These are phyloP conservation scores for Automeris io DNA, from an alignment of 2,888 invertebrate species.

Conservation along the genomic window DNA sequence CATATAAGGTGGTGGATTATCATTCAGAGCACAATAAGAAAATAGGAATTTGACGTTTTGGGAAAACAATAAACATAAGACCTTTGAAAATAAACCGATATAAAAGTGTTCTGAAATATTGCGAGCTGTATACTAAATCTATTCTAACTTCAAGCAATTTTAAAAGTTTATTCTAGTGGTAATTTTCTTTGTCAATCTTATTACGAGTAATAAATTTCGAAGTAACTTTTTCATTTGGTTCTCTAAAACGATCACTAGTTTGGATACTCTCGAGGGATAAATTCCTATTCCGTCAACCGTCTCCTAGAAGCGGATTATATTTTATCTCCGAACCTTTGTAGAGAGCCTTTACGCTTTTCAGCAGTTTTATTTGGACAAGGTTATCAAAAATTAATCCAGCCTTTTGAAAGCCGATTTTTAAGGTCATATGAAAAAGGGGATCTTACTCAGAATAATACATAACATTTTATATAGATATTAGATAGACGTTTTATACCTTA, in stretches of 20 bases:
- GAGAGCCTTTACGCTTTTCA: neutral
- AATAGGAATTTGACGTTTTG: too few species aligned
- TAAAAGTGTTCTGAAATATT: too few species aligned
- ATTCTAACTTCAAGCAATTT: too few species aligned
- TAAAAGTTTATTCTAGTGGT: too few species aligned
- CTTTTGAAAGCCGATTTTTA: neutral
- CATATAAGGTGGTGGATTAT: too few species aligned
- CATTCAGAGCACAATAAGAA: too few species aligned
- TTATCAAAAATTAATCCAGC: slow-evolving; percentile 1
- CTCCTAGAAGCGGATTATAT: neutral
- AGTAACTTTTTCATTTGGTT: neutral
- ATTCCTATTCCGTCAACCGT: neutral
- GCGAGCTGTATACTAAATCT: too few species aligned
- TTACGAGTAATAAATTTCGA: neutral
- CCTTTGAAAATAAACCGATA: too few species aligned
- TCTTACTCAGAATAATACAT: neutral
- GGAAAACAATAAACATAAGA: too few species aligned
- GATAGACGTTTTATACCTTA: neutral
- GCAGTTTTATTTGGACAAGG: neutral
- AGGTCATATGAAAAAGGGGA: neutral
- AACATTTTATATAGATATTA: neutral
- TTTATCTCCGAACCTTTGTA: neutral
- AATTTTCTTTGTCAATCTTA: too few species aligned
- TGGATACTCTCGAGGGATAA: neutral
- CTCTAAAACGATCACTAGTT: neutral